Conservation (phyloP, 1,140 invertebrate species). For the Stegodyphus dumicola region DNA sequence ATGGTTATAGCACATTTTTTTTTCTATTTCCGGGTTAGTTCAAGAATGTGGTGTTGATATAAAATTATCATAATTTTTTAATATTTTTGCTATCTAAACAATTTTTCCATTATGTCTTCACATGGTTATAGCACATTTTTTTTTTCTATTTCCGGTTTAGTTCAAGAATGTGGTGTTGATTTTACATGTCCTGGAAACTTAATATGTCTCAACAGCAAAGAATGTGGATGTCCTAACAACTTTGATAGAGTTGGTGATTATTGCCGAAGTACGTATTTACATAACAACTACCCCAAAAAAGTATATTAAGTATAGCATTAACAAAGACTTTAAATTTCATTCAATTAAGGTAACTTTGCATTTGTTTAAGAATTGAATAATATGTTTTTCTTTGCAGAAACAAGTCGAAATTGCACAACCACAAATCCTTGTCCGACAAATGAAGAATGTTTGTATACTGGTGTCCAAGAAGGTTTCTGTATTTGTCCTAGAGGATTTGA, state of each 20-base stretch:
- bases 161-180: constrained; percentile 72
- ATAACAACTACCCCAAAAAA: neutral
- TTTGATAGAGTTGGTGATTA: constrained; percentile 64
- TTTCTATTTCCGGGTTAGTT: neutral
- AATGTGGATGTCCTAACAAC: constrained; percentile 65
- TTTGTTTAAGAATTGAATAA: neutral
- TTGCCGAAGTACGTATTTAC: constrained; percentile 61
- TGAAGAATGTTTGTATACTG: constrained; percentile 66
- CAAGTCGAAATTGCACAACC: constrained; percentile 65
- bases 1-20: neutral
- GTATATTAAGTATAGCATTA: neutral
- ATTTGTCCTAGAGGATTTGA: constrained; percentile 65
- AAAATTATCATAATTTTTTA: neutral
- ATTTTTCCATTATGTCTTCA: neutral
- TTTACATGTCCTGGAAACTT: constrained; percentile 66
- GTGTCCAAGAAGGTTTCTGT: constrained; percentile 63
- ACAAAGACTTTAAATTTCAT: neutral
- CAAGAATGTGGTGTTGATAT: no score
- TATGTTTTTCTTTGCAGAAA: constrained; percentile 32
- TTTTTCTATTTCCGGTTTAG: constrained; percentile 65
- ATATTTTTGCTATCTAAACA: neutral
- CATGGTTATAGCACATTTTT: neutral
- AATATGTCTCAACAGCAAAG: constrained; percentile 65
- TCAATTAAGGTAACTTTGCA: neutral
- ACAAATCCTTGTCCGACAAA: constrained; percentile 66